Conservation (phyloP, 1,140 invertebrate species). For the Ooceraea biroi region DNA sequence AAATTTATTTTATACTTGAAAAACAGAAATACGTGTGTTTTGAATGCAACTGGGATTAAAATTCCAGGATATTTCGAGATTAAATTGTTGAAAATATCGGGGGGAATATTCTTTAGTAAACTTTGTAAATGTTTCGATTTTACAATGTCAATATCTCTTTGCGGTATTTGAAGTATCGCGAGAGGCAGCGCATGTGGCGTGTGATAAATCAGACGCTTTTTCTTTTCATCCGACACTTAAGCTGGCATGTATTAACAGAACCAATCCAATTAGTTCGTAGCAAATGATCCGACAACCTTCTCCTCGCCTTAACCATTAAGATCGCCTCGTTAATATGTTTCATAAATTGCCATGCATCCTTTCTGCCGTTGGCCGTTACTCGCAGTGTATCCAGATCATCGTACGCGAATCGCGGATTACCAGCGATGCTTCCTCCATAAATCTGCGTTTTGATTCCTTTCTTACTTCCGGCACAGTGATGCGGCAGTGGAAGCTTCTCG, state of each 20-base stretch:
- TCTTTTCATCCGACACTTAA: neutral
- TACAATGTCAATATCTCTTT: neutral
- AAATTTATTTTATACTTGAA: neutral
- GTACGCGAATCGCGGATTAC: neutral
- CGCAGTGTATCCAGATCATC: neutral
- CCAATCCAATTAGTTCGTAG: constrained; percentile 17
- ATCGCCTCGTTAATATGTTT: constrained; percentile 28
- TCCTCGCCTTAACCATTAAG: neutral
- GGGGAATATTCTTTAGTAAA: neutral
- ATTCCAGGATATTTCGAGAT: too few species aligned
- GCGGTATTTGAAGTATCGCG: neutral
- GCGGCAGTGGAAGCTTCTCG: constrained; percentile 34
- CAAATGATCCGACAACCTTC: constrained; percentile 7
- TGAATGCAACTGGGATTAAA: too few species aligned
- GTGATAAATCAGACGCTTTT: neutral
- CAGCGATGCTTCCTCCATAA: constrained; percentile 47
- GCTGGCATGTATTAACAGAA: constrained; percentile 19
- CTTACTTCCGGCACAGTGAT: constrained; percentile 41
- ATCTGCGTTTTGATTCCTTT: constrained; percentile 63
- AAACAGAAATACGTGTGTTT: neutral
- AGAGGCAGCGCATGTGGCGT: neutral
- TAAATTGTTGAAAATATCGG: too few species aligned
- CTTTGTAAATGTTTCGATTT: neutral
- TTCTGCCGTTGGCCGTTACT: neutral
- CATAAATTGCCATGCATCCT: neutral